A percentile compares a stretch with the other conserved stretches of the same genome.
Evolutionary conservation across 2,113 vertebrate species (phyloP).

Genomic region (Scolopax mira): DNA sequence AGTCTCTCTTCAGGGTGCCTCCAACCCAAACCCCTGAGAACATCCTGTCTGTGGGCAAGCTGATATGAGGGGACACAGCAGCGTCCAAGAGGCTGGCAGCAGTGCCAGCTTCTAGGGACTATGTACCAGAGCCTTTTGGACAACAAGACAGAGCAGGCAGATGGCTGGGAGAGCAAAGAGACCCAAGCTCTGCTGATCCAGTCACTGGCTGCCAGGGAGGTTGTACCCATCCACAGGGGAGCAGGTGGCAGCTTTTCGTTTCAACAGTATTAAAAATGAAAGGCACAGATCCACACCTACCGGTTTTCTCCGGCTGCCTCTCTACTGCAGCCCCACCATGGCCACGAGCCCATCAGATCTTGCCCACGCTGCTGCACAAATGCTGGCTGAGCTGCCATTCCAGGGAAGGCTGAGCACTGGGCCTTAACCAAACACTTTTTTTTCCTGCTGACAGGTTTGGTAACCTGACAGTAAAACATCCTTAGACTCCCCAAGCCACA

Average conservation of each 20-base stretch:
- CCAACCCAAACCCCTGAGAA: neutral
- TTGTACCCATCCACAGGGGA: neutral
- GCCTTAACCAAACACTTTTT: neutral
- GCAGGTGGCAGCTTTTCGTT: neutral
- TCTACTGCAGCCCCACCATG: neutral
- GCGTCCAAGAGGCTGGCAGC: neutral
- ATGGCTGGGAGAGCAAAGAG: neutral
- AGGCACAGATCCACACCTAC: neutral
- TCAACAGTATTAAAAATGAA: neutral
- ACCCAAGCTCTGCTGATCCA: neutral
- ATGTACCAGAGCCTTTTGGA: neutral
- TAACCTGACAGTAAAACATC: neutral
- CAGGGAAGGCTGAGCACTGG: neutral
- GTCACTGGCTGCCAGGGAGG: neutral
- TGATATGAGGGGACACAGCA: neutral
- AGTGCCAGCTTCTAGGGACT: neutral
- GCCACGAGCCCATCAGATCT: neutral
- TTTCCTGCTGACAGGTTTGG: neutral
- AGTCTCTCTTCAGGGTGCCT: neutral
- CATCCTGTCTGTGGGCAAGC: fast-evolving
- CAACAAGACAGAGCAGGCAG: neutral
- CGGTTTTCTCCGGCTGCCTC: neutral
- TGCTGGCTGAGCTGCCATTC: neutral
- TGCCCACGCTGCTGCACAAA: neutral
- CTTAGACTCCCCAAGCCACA: neutral